phyloP scores from a whole-genome alignment of 2,113 vertebrate species.

The Amphilophus citrinellus region DNA sequence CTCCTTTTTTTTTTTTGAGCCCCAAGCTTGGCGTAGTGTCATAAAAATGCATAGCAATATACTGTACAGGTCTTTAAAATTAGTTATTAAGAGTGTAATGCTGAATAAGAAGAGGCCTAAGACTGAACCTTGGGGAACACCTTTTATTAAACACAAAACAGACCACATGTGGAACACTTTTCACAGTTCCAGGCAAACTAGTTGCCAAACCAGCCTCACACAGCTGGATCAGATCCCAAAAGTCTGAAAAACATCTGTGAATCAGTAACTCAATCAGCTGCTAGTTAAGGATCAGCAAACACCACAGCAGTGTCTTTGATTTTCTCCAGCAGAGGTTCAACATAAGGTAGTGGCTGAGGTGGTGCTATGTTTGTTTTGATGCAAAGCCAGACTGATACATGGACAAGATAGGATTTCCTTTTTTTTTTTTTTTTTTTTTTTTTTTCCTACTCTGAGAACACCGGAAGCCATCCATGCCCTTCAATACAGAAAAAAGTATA shows the following conservation, averaged over 20 bases:
- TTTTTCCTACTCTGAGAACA: neutral
- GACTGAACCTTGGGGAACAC: slow-evolving; percentile 10
- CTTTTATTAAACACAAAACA: neutral
- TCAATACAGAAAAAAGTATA: neutral
- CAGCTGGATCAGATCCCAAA: slow-evolving; percentile 11
- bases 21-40: neutral
- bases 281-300: slow-evolving; percentile 1
- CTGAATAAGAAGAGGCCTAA: neutral
- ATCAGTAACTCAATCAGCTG: slow-evolving; percentile 19
- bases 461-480: neutral
- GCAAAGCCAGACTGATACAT: neutral
- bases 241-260: slow-evolving; percentile 17
- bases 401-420: neutral
- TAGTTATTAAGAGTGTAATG: neutral
- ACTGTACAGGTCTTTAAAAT: neutral
- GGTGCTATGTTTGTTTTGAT: neutral
- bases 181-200: neutral
- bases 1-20: neutral
- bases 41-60: neutral
- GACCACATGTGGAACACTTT: neutral
- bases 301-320: slow-evolving; percentile 11
- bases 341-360: neutral
- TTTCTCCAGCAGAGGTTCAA: neutral
- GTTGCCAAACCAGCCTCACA: neutral
- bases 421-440: neutral